Evolutionary conservation across 2,113 vertebrate genomes (phyloP), one percentile per base, ranked within the genome.

Genomic region (Emydura subglobosa): DNA sequence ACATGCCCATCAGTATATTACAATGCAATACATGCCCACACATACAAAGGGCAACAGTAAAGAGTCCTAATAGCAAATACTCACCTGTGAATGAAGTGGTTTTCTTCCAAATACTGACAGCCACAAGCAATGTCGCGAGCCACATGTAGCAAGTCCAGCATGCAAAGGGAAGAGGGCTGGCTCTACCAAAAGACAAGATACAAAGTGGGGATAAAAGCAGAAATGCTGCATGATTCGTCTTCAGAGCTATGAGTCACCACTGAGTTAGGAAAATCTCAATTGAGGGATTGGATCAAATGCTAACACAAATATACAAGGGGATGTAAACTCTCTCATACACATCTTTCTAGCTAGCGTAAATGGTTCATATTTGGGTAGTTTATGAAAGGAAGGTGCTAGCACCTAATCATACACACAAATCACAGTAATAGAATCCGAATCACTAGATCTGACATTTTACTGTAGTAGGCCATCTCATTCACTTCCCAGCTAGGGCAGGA

Each of bases 11-110:
- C 47, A 76, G n/a, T n/a, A 47, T 31, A 29, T 42, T 76, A 65
- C 68, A 94, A 94, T 92, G 61, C 55, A 94, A 42, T 53, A 10
- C 0, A 0, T 49, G 24, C 9, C 57, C 0, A 19, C 0, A 53
- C 50, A 81, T 78, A 79, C 5, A n/a, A 29, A 49, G 44, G 57
- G 61, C 78, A n/a, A 3, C 39, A 14, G 31, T 4, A 50, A 51
- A 19, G 53, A 78, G 10, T 42, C 51, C 55, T 82, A 47, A 39
- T 31, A 80, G 42, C 11, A 51, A 57, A 31, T 87, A 88, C 97
- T 96, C 92, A 99, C 99, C 99, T 99, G 98, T 99, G 99, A 93
- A 99, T 99, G 97, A 99, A 99, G 95, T 99, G 99, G 96, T 99
- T 99, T 96, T 99, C 99, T 97, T 99, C 99, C 91, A 99, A 97